Percentiles rank a stretch among this genome's conserved stretches.
Conservation (phyloP, 2,113 vertebrate genomes). For the Herpailurus yagouaroundi region DNA sequence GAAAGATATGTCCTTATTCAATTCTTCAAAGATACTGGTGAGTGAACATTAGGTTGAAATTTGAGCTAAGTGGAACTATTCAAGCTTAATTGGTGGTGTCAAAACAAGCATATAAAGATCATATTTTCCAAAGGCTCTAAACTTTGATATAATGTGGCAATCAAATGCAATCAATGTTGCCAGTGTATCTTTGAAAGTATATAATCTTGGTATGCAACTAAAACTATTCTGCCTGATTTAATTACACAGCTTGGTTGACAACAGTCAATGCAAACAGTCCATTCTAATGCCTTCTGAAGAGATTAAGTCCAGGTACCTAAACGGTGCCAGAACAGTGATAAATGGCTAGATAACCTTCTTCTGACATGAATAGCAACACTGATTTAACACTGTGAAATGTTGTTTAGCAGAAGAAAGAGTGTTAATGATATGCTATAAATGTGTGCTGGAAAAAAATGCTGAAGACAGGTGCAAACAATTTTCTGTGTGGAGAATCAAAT, state of each 20-base stretch:
- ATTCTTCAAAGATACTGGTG: neutral
- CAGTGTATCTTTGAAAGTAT: too few relatives aligned
- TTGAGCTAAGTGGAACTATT: neutral
- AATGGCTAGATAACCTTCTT: too few relatives aligned
- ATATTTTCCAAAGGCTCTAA: slow-evolving; percentile 49
- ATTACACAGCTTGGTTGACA: too few relatives aligned
- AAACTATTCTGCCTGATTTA: too few relatives aligned
- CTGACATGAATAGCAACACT: too few relatives aligned
- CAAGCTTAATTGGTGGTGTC: neutral
- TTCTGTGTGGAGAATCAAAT: slow-evolving; percentile 75
- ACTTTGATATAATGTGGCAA: neutral
- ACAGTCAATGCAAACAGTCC: too few relatives aligned
- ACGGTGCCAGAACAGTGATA: too few relatives aligned
- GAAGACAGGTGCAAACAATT: slow-evolving; percentile 77
- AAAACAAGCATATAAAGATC: slow-evolving; percentile 13
- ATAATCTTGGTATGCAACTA: too few relatives aligned
- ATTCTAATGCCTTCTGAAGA: too few relatives aligned
- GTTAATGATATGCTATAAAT: slow-evolving; percentile 76
- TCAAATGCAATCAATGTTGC: too few relatives aligned
- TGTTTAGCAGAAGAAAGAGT: slow-evolving; percentile 58
- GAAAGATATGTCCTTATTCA: neutral
- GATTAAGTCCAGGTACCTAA: too few relatives aligned
- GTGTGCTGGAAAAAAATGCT: slow-evolving; percentile 53
- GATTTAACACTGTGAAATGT: too few relatives aligned
- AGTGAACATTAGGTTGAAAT: slow-evolving; percentile 37